phyloP scores from a whole-genome alignment of 2,113 vertebrate species.

The Climacteris rufus region DNA sequence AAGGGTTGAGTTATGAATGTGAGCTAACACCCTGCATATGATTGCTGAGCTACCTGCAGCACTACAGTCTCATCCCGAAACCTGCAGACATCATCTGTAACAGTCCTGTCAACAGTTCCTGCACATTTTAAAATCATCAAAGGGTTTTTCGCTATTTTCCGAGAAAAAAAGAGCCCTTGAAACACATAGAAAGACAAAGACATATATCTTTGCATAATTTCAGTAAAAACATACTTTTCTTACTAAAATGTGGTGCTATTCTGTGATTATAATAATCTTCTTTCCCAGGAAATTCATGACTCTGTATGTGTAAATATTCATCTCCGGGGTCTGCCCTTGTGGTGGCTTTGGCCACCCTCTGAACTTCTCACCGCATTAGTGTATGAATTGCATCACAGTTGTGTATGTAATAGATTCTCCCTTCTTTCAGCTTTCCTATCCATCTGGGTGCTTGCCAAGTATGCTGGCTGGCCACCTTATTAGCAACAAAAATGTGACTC shows the following conservation, averaged over 20 bases:
- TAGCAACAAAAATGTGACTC: not conserved
- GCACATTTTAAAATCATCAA: not conserved
- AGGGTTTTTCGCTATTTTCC: not conserved
- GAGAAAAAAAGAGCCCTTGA: not conserved
- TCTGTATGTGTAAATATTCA: not conserved
- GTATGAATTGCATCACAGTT: not conserved
- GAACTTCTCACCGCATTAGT: not conserved
- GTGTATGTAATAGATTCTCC: not conserved
- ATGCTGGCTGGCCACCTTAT: not conserved
- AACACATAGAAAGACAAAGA: not conserved
- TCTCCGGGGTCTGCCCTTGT: not conserved
- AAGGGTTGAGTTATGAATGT: not conserved
- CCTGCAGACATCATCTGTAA: not conserved
- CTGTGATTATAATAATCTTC: not conserved
- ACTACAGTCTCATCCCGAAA: not conserved
- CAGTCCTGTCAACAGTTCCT: not conserved
- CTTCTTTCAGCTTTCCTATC: not conserved
- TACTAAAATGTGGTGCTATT: not conserved
- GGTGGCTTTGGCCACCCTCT: not conserved
- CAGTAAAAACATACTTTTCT: constrained; percentile 22
- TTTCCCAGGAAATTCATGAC: not conserved
- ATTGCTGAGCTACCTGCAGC: not conserved
- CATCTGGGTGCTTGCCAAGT: not conserved
- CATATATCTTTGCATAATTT: constrained; percentile 1
- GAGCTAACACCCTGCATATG: not conserved